A percentile compares a stretch with the other conserved stretches of the same genome.
These are phyloP conservation scores for Rhodeus uyekii DNA, from an alignment of 2,797 vertebrate genomes.

Conservation along the genomic window DNA sequence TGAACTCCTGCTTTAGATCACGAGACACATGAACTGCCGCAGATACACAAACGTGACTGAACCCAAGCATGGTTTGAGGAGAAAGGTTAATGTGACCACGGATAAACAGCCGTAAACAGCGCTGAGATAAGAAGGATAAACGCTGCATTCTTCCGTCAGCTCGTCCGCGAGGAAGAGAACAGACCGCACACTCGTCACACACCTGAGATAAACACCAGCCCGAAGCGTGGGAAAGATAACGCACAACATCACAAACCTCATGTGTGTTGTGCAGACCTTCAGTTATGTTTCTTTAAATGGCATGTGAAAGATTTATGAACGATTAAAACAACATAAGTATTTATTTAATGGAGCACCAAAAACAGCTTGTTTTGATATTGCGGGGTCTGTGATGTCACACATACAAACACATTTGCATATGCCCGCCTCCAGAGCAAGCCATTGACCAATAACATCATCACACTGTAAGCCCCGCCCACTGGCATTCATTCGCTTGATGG, in stretches of 20 bases:
- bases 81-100: background rate
- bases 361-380: too few relatives aligned
- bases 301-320: too few relatives aligned
- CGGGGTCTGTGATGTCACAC: too few relatives aligned
- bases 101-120: background rate
- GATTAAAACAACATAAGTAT: too few relatives aligned
- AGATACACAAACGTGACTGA: background rate
- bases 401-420: too few relatives aligned
- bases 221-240: background rate
- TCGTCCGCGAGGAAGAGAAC: constrained; percentile 6
- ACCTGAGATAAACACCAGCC: constrained; percentile 1
- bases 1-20: background rate
- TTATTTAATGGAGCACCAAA: too few relatives aligned
- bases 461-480: too few relatives aligned
- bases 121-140: constrained; percentile 36
- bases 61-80: constrained; percentile 14
- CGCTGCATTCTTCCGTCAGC: background rate
- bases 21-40: background rate
- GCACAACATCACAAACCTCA: background rate
- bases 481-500: too few relatives aligned
- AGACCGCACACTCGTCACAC: background rate
- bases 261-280: too few relatives aligned
- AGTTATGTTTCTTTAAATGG: too few relatives aligned
- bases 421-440: too few relatives aligned
- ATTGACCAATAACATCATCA: too few relatives aligned